Base-by-base conservation (phyloP, 2,113 vertebrate species). In the Bubo blakistoni region DNA sequence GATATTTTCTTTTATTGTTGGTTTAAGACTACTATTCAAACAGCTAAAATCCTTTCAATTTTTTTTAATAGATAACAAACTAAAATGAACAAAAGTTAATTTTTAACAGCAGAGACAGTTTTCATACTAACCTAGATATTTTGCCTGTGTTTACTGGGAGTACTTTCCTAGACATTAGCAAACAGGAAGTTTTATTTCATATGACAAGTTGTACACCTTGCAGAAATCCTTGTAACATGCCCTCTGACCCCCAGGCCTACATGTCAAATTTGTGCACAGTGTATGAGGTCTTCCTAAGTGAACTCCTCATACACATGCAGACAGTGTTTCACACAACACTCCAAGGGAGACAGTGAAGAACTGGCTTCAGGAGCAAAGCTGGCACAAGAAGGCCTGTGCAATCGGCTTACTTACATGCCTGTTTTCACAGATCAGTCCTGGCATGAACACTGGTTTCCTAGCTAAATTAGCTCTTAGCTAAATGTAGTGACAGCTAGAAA, bases 351-450 rank as follows among this genome's bases (percentile, higher is more conserved):
- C 38, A 40, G 38, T 14, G 63, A 92, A 89, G 61, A 87, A 40
- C 90, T 79, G 86, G 59, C 63, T 81, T 71, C 7, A 0, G 61
- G 88, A 95, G 67, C 69, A 76, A 74, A 84, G 49, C 72, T 94
- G 88, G 94, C 91, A 89, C 36, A 57, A 61, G 65, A 44, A 67
- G 34, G 34, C 26, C 67, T 26, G 8, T 59, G 52, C 47, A 84
- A 71, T 94, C 82, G 89, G 86, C 44, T 96, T 69, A 14, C 85
- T 95, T 81, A 55, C 57, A 94, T 16, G 51, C 40, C 81, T 82
- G 40, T 72, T 87, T 80, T 96, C 92, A 92, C 95, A 96, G 88
- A 95, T 94, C 40, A 76, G 42, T 58, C 86, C 81, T 92, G 77
- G 58, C 82, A 71, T 26, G 30, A 84, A 24, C 63, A 29, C 30